Base-by-base conservation (phyloP, 2,888 invertebrate genomes). In the Sycophila texana region DNA sequence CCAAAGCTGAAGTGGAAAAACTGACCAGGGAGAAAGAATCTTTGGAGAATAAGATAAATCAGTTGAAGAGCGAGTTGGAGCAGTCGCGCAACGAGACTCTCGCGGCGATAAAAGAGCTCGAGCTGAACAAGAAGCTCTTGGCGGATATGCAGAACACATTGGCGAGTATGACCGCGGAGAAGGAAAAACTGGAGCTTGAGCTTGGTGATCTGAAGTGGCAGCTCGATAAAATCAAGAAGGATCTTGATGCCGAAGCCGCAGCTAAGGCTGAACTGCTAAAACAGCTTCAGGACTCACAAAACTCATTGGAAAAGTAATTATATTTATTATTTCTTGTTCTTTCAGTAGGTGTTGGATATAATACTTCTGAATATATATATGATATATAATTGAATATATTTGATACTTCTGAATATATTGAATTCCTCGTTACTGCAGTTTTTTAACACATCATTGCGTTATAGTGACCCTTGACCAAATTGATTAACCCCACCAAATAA, bases 161-260 rank as follows among this genome's bases (percentile, higher is more conserved):
- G 16, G 49, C 68, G 18, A 49, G 4, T 14, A 20, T 22, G 12
- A 2, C n/a, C 49, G 16, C 12, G 0, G 39, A 70, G 14, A 75
- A 75, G 49, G 71, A 75, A 12, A 66, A 14, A n/a, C 71, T 79
- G 2, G 79, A 79, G 58, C 60, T 47, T 0, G 79, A 79, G 14
- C 7, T 75, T 0, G 79, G 71, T 18, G 75, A 79, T 16, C 26
- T 53, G 26, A 75, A 79, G 49, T 79, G 79, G 79, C 79, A 79
- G 22, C 39, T 75, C 13, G 53, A 79, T 13, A 75, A 72, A 60
- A 5, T 80, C 1, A 76, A 63, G 57, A 67, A 74, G 57, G 76
- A 63, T 10, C 30, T 57, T 12, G 58, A 76, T 10, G 16, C 18
- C 0, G 74, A 61, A 18, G 26, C 14, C 0, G 16, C 13, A 1